A percentile compares a stretch with the other conserved stretches of the same genome.
Evolutionary conservation across 2,797 vertebrate genomes (phyloP).

Genomic region (Tragelaphus oryx): DNA sequence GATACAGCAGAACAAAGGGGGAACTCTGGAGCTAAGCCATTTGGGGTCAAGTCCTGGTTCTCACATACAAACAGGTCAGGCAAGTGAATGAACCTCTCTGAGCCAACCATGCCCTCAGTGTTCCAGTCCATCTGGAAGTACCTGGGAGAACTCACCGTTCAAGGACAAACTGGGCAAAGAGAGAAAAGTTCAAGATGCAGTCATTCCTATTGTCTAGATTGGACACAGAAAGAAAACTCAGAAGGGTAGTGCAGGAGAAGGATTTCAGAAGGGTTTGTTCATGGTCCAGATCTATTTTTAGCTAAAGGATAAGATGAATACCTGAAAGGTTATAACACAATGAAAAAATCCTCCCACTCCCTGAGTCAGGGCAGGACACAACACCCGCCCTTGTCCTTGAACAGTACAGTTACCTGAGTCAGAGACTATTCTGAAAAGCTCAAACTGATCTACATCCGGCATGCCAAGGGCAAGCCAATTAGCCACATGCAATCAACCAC

Average conservation of each 20-base stretch:
- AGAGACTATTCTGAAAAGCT: constrained; percentile 63
- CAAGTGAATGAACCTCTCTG: constrained; percentile 28
- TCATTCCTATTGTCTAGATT: not conserved
- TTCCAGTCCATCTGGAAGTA: not conserved
- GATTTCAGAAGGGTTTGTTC: constrained; percentile 33
- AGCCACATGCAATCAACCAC: constrained; percentile 11
- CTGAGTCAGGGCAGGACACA: constrained; percentile 48
- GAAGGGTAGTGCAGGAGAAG: not conserved
- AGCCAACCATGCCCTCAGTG: not conserved
- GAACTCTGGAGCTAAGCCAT: not conserved
- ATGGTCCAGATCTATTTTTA: constrained; percentile 52
- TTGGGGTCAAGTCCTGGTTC: not conserved
- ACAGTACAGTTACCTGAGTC: constrained; percentile 55
- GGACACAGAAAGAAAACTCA: not conserved
- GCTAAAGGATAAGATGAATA: constrained; percentile 33
- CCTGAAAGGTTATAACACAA: constrained; percentile 39
- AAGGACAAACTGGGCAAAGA: constrained; percentile 29
- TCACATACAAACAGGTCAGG: not conserved
- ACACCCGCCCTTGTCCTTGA: constrained; percentile 21
- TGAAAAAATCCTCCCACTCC: constrained; percentile 33
- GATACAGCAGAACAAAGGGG: not conserved
- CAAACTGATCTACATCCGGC: constrained; percentile 56
- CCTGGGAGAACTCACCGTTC: not conserved
- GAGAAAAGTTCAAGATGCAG: not conserved
- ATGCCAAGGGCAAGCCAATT: constrained; percentile 35